Conservation (phyloP, 2,113 vertebrate genomes). For the Boulengeromyrus knoepffleri region DNA sequence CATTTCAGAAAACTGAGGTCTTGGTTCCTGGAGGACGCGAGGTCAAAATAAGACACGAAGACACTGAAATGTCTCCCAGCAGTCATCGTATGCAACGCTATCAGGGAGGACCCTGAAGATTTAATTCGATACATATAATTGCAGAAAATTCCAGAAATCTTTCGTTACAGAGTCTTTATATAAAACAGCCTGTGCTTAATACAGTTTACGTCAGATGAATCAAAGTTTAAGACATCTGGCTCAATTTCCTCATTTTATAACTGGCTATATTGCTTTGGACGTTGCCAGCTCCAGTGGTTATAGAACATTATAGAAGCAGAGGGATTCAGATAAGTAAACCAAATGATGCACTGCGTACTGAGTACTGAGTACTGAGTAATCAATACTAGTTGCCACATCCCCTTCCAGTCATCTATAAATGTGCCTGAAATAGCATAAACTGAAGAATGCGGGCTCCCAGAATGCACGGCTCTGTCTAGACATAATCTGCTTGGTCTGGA, state of each 20-base stretch:
- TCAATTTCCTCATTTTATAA: neutral
- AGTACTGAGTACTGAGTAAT: neutral
- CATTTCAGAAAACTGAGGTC: neutral
- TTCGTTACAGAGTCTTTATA: neutral
- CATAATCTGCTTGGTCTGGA: neutral
- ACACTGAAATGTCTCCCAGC: neutral
- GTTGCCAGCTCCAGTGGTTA: neutral
- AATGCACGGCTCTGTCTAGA: neutral
- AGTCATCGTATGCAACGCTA: neutral
- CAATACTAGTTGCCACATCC: neutral
- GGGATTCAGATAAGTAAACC: neutral
- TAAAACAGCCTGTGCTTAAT: neutral
- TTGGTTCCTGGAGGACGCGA: neutral
- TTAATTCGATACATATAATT: neutral
- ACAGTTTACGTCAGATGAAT: neutral
- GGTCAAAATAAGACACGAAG: conserved; percentile 2
- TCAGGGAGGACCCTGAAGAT: neutral
- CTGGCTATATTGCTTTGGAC: neutral
- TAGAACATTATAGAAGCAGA: neutral
- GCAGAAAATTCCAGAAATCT: neutral
- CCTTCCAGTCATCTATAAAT: neutral
- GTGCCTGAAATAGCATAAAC: neutral
- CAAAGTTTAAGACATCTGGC: neutral
- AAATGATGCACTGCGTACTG: neutral
- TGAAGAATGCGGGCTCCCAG: neutral